Percentiles rank a stretch among this genome's conserved stretches.
Evolutionary conservation across 2,888 invertebrate species (phyloP).

Genomic region (Chironomus tentans): DNA sequence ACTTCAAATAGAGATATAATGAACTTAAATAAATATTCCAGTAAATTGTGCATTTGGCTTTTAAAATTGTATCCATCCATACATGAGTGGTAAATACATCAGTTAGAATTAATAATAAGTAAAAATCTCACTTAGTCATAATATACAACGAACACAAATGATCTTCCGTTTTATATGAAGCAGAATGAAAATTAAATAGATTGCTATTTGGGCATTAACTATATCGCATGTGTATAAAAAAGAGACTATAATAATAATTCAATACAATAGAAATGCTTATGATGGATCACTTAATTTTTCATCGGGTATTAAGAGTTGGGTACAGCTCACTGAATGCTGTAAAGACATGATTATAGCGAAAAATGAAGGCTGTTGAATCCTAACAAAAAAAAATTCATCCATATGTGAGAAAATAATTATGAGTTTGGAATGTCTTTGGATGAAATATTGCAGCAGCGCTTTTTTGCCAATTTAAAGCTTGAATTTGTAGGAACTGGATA

Average conservation of each 20-base stretch:
- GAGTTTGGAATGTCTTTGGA: no score
- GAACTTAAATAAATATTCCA: conserved; percentile 24
- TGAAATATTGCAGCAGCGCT: no score
- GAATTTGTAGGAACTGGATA: no score
- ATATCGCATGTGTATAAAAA: not conserved
- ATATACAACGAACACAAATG: not conserved
- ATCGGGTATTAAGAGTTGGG: not conserved
- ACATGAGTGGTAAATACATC: not conserved
- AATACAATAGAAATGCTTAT: not conserved
- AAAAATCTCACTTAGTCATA: not conserved
- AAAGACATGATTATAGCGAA: no score
- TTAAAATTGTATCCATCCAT: not conserved
- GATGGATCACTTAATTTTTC: conserved; percentile 12
- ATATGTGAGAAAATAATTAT: no score
- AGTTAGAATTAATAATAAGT: not conserved
- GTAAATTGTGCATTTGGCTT: conserved; percentile 14
- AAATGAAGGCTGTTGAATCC: no score
- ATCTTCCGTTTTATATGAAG: not conserved
- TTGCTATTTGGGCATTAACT: not conserved
- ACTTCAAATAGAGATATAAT: conserved; percentile 23
- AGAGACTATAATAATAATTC: not conserved
- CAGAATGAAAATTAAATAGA: not conserved
- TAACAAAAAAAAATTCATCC: no score
- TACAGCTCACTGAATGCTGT: no score
- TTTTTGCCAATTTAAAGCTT: no score